Evolutionary conservation across 2,113 vertebrate genomes (phyloP), one percentile per base, ranked within the genome.

Genomic region (Phasianus colchicus): DNA sequence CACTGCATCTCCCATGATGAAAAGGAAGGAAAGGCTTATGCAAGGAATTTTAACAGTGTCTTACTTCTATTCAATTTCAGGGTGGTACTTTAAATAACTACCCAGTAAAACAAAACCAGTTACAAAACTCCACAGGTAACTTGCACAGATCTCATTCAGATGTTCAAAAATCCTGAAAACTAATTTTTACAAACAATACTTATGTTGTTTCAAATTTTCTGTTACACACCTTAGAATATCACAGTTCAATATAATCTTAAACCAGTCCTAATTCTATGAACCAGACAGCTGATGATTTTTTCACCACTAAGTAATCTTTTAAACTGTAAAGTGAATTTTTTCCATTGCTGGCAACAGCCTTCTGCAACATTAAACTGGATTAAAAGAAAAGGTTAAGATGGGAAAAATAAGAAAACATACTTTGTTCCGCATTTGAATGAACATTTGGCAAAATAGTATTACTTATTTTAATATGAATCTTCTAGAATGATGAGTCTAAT

Each of bases 91-190:
- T 88, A 61, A 93, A 14, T 70, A 77, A 87, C 54, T 81, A 81
- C 32, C 64, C 57, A 87, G 18, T 55, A 88, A 92, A 89, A 83
- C 30, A 12, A 73, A 83, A 21, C 10, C 20, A 89, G 14, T 57
- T 92, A 75, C 8, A 57, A 65, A 84, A 81, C 9, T 58, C 40
- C 60, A 20, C 22, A 54, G 32, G 15, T 84, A 83, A 67, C 29
- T 58, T 95, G 85, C 54, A 84, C 7, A 85, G 50, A 94, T 93
- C 38, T 34, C 38, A 91, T 67, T 5, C 72, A 83, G 60, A 84
- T 38, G 10, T 24, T 95, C 38, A 19, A 94, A 96, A 96, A 89
- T 89, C 60, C 40, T 86, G 70, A 90, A 90, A 63, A 50, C 76
- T 89, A 18, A 79, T 92, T 95, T 73, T 80, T 45, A 77, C 5